phyloP scores from a whole-genome alignment of 2,888 invertebrate genomes.

The Chrysopilus asiliformis region DNA sequence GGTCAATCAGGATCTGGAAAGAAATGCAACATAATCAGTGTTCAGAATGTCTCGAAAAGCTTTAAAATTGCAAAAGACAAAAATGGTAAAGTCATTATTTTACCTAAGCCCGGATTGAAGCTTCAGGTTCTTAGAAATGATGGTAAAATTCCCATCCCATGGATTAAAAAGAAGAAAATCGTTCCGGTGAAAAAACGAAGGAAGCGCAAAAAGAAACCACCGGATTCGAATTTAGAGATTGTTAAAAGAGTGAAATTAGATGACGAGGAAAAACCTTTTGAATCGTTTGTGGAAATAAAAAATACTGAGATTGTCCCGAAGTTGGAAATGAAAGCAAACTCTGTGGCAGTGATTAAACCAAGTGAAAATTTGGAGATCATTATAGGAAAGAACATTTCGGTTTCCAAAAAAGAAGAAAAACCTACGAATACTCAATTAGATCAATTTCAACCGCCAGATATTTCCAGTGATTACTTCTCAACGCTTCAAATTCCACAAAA shows the following conservation, averaged over 20 bases:
- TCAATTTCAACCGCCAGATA: slow-evolving; percentile 22
- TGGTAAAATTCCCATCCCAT: slow-evolving; percentile 14
- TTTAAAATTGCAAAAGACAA: slow-evolving; percentile 7
- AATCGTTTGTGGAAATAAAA: slow-evolving; percentile 1
- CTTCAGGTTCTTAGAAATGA: slow-evolving; percentile 10
- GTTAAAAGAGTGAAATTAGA: neutral
- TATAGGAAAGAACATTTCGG: neutral
- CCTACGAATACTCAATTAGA: slow-evolving; percentile 2
- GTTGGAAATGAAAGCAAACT: no score
- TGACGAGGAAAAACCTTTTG: no score
- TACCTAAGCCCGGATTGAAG: slow-evolving; percentile 12
- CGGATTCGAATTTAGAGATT: neutral
- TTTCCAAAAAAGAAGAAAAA: slow-evolving; percentile 2
- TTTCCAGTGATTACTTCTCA: slow-evolving; percentile 47
- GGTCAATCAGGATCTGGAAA: no score
- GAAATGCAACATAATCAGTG: slow-evolving; percentile 6
- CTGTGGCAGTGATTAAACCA: no score
- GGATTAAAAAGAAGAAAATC: slow-evolving; percentile 7
- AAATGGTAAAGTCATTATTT: slow-evolving; percentile 11
- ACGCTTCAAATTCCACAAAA: slow-evolving; percentile 43
- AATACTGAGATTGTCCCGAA: slow-evolving; percentile 1
- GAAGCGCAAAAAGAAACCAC: neutral
- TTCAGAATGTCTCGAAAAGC: slow-evolving; percentile 3
- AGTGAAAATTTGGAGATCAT: slow-evolving; percentile 4
- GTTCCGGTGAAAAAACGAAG: slow-evolving; percentile 6